Evolutionary conservation across 2,797 vertebrate genomes (phyloP), one percentile per base, ranked within the genome.

Genomic region (Sebastes hubbsi): DNA sequence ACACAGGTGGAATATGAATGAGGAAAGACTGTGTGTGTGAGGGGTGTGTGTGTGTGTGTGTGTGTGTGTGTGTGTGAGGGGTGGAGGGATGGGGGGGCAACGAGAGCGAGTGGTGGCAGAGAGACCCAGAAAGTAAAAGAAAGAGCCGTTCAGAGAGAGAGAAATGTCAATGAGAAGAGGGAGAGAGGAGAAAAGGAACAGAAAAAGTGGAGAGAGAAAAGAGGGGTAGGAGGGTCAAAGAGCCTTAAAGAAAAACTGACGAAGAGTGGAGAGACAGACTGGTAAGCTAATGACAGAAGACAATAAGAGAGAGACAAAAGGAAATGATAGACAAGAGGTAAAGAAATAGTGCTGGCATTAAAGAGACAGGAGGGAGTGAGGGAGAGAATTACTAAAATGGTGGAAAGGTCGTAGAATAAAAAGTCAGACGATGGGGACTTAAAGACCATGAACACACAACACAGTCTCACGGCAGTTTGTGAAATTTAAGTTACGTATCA

Each of bases 1-100:
- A 92, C 89, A 92, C 87, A 91, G 86, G 89, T 91, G 80, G 93
- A 94, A 94, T 94, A 93, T 87, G 82, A 94, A 94, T 94, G 92
- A 94, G 91, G 84, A 69, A 78, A 61, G 64, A 29, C 72, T 69
- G 72, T 78, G 70, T 72, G 78, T 69, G 70, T 36, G 14, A 25
- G 12, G 52, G 54, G 25, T 70, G 16, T 46, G 42, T 46, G 25
- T 70, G 78, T 65, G 69, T 56, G 13, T 34, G 32, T 32, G 12
- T 38, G 38, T 38, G 36, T 36, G 34, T 36, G 36, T 24, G 24
- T 24, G 24, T 24, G 24, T 38, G 36, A 29, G 12, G 36, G 58
- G 54, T 64, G 59, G 24, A 24, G 42, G 62, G 67, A 30, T 46
- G 20, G 58, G 36, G 13, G 13, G 36, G 61, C 52, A 60, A 65